phyloP scores from a whole-genome alignment of 2,888 invertebrate species.

The Proisotoma minuta region DNA sequence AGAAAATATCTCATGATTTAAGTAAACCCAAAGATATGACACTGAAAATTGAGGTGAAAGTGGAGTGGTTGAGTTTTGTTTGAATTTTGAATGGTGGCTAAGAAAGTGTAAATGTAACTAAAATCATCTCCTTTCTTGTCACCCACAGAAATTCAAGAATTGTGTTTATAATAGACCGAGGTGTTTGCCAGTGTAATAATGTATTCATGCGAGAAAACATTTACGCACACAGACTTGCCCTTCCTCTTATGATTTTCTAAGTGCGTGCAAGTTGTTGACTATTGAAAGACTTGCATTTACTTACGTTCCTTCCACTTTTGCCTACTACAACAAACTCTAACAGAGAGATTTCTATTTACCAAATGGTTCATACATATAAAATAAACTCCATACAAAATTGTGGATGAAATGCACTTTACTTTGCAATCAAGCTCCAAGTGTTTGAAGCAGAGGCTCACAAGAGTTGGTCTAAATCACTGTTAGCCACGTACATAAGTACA shows the following conservation, averaged over 20 bases:
- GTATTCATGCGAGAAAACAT: not conserved
- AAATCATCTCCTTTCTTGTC: not conserved
- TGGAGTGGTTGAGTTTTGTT: not conserved
- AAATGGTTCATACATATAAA: no score
- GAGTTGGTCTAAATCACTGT: conserved; percentile 7
- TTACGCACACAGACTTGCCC: not conserved
- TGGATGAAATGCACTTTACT: not conserved
- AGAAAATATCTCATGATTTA: not conserved
- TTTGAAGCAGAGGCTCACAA: no score
- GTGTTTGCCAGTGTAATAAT: not conserved
- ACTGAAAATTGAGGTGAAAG: not conserved
- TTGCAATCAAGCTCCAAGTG: no score
- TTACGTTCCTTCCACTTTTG: no score
- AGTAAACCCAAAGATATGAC: no score
- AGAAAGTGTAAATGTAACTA: not conserved
- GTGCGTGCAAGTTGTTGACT: not conserved
- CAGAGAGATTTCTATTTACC: no score
- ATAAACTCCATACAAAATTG: not conserved
- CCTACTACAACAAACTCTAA: no score
- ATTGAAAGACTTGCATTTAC: not conserved
- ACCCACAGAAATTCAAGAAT: not conserved
- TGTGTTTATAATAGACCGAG: not conserved
- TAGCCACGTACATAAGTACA: not conserved
- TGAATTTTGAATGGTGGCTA: not conserved
- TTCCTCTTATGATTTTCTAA: not conserved